Evolutionary conservation across 2,113 vertebrate genomes (phyloP).

Genomic region (Oncorhynchus tshawytscha): DNA sequence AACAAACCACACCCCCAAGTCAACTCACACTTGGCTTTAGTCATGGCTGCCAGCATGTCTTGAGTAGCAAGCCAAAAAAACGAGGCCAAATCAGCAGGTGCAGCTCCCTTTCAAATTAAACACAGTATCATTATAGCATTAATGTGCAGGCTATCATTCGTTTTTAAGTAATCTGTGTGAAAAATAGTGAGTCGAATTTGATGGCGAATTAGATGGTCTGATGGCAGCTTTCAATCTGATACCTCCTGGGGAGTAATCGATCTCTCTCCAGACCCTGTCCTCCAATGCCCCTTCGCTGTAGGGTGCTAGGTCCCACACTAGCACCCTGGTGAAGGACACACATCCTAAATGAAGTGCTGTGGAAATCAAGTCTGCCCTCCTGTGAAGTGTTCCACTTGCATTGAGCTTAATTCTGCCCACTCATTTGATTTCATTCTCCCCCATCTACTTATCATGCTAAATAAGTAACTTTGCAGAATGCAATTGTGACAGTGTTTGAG

Average conservation of each 20-base stretch:
- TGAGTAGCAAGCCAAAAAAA: no score
- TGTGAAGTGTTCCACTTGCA: constrained; percentile 75
- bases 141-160: constrained; percentile 46
- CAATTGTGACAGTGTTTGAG: constrained; percentile 64
- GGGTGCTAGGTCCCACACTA: constrained; percentile 38
- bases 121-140: constrained; percentile 38
- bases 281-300: constrained; percentile 52
- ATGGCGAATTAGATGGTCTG: constrained; percentile 7
- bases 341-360: constrained; percentile 72
- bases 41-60: no score
- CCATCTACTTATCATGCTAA: constrained; percentile 62
- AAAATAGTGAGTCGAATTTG: constrained; percentile 40
- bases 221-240: constrained; percentile 43
- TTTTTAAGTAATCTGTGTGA: constrained; percentile 52
- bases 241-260: constrained; percentile 46
- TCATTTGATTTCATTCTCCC: constrained; percentile 71
- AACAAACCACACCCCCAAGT: no score
- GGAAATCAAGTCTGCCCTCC: constrained; percentile 73
- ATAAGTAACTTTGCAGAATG: constrained; percentile 61
- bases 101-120: constrained; percentile 39
- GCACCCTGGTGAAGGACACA: constrained; percentile 62
- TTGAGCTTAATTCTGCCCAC: constrained; percentile 74
- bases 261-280: constrained; percentile 47
- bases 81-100: neutral
- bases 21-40: no score